Evolutionary conservation across 2,888 invertebrate species (phyloP).

Genomic region (Dexiosoma caninum): DNA sequence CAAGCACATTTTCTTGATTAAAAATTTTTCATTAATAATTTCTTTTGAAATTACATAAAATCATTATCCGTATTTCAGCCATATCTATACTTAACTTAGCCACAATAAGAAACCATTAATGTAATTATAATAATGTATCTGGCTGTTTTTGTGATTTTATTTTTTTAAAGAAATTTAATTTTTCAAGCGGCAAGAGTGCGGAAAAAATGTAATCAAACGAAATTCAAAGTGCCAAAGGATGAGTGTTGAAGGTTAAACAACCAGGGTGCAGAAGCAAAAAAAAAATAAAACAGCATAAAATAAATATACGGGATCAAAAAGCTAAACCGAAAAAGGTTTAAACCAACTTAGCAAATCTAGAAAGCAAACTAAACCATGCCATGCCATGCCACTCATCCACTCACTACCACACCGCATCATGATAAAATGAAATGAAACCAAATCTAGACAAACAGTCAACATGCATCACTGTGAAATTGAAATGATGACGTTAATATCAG

Average conservation of each 20-base stretch:
- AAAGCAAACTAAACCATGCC: slow-evolving; percentile 38
- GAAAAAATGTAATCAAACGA: slow-evolving; percentile 33
- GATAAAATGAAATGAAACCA: slow-evolving; percentile 33
- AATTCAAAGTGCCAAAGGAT: slow-evolving; percentile 11
- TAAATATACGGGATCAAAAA: slow-evolving; percentile 60
- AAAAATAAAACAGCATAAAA: slow-evolving; percentile 18
- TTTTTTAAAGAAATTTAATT: slow-evolving; percentile 2
- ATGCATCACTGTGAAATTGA: slow-evolving; percentile 40
- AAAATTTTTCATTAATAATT: neutral
- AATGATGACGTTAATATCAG: slow-evolving; percentile 32
- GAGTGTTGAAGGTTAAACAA: slow-evolving; percentile 53
- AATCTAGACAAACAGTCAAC: slow-evolving; percentile 42
- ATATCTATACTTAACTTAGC: too few species aligned
- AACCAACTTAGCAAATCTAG: slow-evolving; percentile 44
- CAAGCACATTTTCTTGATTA: neutral
- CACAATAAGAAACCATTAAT: slow-evolving; percentile 49
- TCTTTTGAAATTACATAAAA: neutral
- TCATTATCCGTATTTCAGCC: neutral
- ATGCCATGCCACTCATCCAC: too few species aligned
- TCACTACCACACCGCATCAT: slow-evolving; percentile 12
- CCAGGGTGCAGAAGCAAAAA: neutral
- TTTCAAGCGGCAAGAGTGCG: neutral
- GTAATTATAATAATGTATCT: slow-evolving; percentile 59
- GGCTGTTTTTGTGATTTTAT: slow-evolving; percentile 15
- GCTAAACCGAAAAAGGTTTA: slow-evolving; percentile 61